Base-by-base conservation (phyloP, 1,140 invertebrate genomes). In the Trachymyrmex septentrionalis region DNA sequence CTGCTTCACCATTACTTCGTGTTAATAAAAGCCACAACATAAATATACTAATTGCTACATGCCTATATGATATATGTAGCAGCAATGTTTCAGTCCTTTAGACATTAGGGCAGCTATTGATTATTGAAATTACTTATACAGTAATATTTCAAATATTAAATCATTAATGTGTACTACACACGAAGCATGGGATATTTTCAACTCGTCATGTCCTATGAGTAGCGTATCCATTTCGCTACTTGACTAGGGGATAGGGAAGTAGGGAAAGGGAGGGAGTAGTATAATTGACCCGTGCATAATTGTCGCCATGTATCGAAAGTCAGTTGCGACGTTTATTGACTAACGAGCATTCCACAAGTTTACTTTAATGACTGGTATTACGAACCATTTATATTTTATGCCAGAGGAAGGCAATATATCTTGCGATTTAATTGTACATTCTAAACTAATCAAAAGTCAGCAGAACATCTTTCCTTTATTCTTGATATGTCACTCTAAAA, bases 61-160 rank as follows among this genome's bases (percentile, higher is more conserved):
- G 93, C 93, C 93, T 94, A 94, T 94, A 94, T 90, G 90, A 92
- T 93, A 92, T 92, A 88, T 94, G 92, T 94, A 94, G 92, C 92
- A 85, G 91, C 92, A 92, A 90, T 94, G 92, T 94, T 94, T 94
- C 90, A 92, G 92, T 92, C 92, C 90, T 90, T 92, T 94, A 94
- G 92, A 90, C 76, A 86, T 91, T 93, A 92, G 93, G 91, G 92
- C 93, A 93, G 93, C 91, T 94, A 93, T 93, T 92, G 86, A 94
- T 93, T 93, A 93, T 93, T 75, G 30, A 87, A 90, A 92, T 92
- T 92, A 89, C 87, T 50, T 93, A 92, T 86, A 90, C 93, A 92
- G 66, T 92, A 93, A 90, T 87, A 88, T 63, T 91, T 91, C 38
- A 88, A 85, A 86, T 86, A 89, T 91, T 92, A 91, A 87, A 59